Base-by-base conservation (phyloP, 2,888 invertebrate genomes). In the Galeopsomyia nigrocyanea region DNA sequence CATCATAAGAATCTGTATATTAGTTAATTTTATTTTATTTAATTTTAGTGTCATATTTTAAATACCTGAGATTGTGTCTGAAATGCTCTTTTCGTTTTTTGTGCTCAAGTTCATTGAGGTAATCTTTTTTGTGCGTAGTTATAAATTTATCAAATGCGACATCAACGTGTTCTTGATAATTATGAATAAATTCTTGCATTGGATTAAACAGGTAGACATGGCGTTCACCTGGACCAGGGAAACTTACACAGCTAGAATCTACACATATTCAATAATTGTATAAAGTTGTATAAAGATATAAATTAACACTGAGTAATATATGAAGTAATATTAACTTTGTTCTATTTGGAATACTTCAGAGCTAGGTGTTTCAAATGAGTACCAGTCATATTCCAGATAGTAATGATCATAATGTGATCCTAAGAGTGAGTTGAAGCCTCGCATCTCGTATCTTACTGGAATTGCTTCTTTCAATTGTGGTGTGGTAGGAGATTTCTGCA, bases 391-490 rank as follows among this genome's bases (percentile, higher is more conserved):
- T 57, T 93, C 91, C 61, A 98, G 85, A 84, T 94, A 95, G 83
- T 98, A 98, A 85, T 97, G 97, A 86, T 98, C 98, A 83, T 94
- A 98, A 86, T 98, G 98, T 0, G 97, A 97, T 0, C 97, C 97
- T n/a, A 98, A 88, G 0, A 98, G 88, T 0, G 93, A 91, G 85
- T 98, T 97, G 86, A 90, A 98, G 0, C 98, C 98, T 82, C 91
- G 92, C 98, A 98, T 98, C 87, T 97, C 96, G 85, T 97, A 98
- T 75, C 90, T 90, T 72, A 83, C 80, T 46, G 86, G 86, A 73
- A 86, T 80, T 22, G 84, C 76, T 72, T 83, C 82, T 76, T 83
- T 85, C 7, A 68, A 46, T 60, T 61, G 64, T 13, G 81, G 79
- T 53, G 74, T 7, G 17, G 65, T 68, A 3, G 79, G 77, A 5